Evolutionary conservation across 2,797 vertebrate genomes (phyloP).

Genomic region (Fistularia tabacaria): DNA sequence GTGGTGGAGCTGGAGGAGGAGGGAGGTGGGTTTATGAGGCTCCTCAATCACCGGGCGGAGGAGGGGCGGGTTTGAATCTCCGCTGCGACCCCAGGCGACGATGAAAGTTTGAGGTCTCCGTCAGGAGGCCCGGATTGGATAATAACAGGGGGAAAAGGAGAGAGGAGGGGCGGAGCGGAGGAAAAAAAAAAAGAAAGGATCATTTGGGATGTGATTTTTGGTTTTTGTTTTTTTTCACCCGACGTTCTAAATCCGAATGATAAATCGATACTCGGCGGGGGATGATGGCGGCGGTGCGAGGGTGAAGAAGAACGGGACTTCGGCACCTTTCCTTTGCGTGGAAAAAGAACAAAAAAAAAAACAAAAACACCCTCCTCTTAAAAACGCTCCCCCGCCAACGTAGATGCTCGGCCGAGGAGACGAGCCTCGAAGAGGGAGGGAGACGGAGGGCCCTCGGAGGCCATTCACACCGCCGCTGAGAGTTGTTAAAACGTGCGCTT

Average conservation of each 20-base stretch:
- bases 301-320: too few relatives aligned
- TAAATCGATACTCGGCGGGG: background rate
- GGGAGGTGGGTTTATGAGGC: conserved; percentile 52
- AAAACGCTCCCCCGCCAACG: conserved; percentile 41
- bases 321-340: conserved; percentile 31
- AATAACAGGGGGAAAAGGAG: conserved; percentile 36
- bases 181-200: conserved; percentile 11
- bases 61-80: conserved; percentile 39
- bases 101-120: conserved; percentile 45
- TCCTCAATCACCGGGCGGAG: conserved; percentile 56
- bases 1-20: background rate
- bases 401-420: conserved; percentile 39
- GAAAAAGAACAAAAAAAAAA: too few relatives aligned
- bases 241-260: conserved; percentile 15
- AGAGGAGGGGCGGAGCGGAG: background rate
- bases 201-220: too few relatives aligned
- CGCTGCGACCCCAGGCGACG: conserved; percentile 41
- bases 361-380: conserved; percentile 42
- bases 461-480: conserved; percentile 59
- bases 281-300: conserved; percentile 13
- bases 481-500: conserved; percentile 64
- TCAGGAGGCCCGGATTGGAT: conserved; percentile 45
- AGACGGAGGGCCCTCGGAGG: conserved; percentile 52
- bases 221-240: too few relatives aligned
- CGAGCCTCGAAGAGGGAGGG: conserved; percentile 51